Base-by-base conservation (phyloP, 1,140 invertebrate genomes). In the Pseudomyrmex sp. region DNA sequence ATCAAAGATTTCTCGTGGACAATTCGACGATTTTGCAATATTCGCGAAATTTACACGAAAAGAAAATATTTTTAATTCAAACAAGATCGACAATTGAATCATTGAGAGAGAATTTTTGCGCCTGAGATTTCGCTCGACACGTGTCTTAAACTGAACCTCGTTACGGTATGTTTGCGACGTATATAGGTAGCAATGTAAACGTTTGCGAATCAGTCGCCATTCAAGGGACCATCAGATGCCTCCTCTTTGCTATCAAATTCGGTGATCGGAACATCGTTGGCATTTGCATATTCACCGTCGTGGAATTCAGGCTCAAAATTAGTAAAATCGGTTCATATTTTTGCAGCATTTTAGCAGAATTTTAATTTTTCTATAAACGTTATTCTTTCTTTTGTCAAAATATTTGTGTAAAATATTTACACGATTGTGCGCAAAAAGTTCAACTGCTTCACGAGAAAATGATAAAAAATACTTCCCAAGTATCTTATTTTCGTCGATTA, bases 201-300 rank as follows among this genome's bases (percentile, higher is more conserved):
- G 48, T 85, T 86, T 74, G 83, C 75, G 58, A 63, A 82, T 70
- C 62, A 76, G 68, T 80, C 58, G 75, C 58, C 35, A 35, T 20
- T 66, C 75, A 76, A 79, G 65, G 58, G 65, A n/a, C 44, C 13
- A 79, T 73, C 69, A 62, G 73, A 59, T 2, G 48, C 74, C 26
- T 77, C 62, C 23, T 77, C 54, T 18, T 18, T 26, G 63, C 58
- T 18, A 61, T 8, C 46, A 52, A 73, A 85, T 86, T 86, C 54
- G 48, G 48, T 44, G 68, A 86, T 85, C 54, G 74, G 68, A 10
- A 86, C 61, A 72, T 48, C 20, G 69, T 2, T n/a, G 23, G 13
- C 35, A 87, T 86, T 87, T 83, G 66, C 85, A 83, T 86, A 85
- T 68, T 56, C 15, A 15, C 26, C 18, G n/a, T 20, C 54, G 35